These are phyloP conservation scores for Hyperopisus bebe DNA, from an alignment of 2,113 vertebrate genomes.

Conservation along the genomic window DNA sequence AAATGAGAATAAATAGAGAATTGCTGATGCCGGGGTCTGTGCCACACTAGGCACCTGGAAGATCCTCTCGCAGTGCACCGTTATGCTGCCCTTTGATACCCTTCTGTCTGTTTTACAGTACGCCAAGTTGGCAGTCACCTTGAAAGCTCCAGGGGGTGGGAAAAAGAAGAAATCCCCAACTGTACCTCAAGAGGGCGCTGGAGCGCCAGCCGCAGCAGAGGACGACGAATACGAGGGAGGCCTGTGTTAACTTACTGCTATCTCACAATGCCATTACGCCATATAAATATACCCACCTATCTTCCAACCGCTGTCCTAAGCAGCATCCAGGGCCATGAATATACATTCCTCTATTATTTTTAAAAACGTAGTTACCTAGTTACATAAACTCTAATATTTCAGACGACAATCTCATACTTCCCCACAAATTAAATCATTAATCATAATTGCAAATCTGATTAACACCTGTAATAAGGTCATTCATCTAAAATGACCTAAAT, in stretches of 20 bases:
- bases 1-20: background rate
- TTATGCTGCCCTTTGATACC: background rate
- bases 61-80: background rate
- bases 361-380: background rate
- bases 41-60: background rate
- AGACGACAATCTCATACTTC: background rate
- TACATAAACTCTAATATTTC: background rate
- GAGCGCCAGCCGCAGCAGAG: conserved; percentile 55
- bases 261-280: background rate
- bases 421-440: background rate
- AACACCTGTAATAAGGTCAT: background rate
- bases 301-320: background rate
- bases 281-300: background rate
- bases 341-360: background rate
- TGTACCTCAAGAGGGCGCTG: conserved; percentile 60
- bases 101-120: conserved; percentile 64
- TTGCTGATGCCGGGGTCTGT: background rate
- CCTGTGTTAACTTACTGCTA: conserved; percentile 68
- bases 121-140: conserved; percentile 86
- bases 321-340: background rate
- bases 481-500: conserved; percentile 4
- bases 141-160: conserved; percentile 83
- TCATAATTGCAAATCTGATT: background rate
- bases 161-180: conserved; percentile 84
- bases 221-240: conserved; percentile 93